Evolutionary conservation across 1,140 invertebrate genomes (phyloP).

Genomic region (Penaeus chinensis): DNA sequence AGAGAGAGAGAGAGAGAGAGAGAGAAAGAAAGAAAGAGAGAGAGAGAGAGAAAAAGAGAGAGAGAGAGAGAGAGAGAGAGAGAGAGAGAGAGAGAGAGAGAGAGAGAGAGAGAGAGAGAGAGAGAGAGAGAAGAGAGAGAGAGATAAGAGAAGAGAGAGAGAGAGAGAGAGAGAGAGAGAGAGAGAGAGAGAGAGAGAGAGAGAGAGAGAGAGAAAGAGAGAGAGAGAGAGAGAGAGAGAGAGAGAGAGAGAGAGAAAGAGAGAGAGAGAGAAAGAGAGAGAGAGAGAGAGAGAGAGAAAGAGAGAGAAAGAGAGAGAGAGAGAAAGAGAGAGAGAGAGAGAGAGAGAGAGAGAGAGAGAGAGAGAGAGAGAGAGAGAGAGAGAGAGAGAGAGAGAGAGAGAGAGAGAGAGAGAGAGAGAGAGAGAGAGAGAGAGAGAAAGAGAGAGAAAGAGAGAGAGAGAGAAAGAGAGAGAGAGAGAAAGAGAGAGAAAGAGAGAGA

Average conservation of each 20-base stretch:
- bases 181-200: no score
- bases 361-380: neutral
- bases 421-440: neutral
- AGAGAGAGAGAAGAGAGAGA: neutral
- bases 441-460: neutral
- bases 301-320: neutral
- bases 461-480: conserved; percentile 18
- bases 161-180: no score
- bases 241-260: neutral
- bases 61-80: conserved; percentile 7
- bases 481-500: neutral
- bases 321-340: no score
- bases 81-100: no score
- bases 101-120: no score
- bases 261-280: neutral
- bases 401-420: neutral
- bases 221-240: conserved; percentile 22
- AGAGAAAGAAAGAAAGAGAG: conserved; percentile 6
- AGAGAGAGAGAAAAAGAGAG: conserved; percentile 8
- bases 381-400: neutral
- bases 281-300: conserved; percentile 14
- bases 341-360: neutral
- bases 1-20: neutral
- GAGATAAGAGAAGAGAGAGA: no score
- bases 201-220: neutral